Evolutionary conservation across 1,140 invertebrate species (phyloP).

Genomic region (Leguminivora glycinivorella): DNA sequence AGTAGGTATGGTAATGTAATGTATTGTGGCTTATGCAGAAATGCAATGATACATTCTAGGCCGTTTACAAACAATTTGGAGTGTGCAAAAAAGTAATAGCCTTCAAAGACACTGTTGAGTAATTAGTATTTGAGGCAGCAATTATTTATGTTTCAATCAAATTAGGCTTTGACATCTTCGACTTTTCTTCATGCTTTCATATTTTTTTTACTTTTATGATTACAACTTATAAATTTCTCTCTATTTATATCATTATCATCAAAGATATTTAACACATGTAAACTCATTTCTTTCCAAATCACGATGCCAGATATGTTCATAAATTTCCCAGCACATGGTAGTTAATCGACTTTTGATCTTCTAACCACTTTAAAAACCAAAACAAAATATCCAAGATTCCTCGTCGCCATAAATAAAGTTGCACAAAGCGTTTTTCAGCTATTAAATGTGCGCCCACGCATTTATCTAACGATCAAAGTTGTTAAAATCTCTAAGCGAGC

Average conservation of each 20-base stretch:
- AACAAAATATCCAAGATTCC: constrained; percentile 10
- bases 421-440: constrained; percentile 45
- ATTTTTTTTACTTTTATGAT: too few relatives aligned
- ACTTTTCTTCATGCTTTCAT: too few relatives aligned
- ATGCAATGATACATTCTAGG: neutral
- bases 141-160: too few relatives aligned
- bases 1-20: constrained; percentile 26
- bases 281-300: neutral
- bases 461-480: constrained; percentile 69
- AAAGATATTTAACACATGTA: neutral
- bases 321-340: neutral
- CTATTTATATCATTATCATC: neutral
- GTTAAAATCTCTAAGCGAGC: neutral
- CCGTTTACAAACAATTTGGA: neutral
- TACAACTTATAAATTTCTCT: too few relatives aligned
- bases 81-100: neutral
- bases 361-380: constrained; percentile 19
- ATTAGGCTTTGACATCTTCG: too few relatives aligned
- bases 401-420: constrained; percentile 31
- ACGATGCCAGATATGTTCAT: neutral
- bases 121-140: too few relatives aligned
- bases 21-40: neutral
- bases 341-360: constrained; percentile 14
- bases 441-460: constrained; percentile 60
- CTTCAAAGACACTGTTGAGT: neutral